Evolutionary conservation across 2,113 vertebrate species (phyloP).

Genomic region (Poeciliopsis turrubarensis): DNA sequence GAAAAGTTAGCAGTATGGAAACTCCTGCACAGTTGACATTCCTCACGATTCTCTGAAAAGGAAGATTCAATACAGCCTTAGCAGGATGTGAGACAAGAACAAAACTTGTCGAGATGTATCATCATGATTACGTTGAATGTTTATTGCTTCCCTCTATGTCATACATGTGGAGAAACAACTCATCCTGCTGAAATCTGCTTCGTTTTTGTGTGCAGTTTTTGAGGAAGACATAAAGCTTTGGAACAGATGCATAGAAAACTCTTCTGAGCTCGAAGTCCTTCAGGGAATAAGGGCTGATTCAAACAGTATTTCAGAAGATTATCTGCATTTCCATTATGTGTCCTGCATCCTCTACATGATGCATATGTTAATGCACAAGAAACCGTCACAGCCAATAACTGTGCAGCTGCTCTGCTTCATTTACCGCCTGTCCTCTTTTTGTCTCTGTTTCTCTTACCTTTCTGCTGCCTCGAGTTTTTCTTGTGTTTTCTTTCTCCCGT

Average conservation of each 20-base stretch:
- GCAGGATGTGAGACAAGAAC: neutral
- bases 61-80: neutral
- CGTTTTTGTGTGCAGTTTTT: neutral
- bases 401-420: slow-evolving; percentile 44
- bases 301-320: slow-evolving; percentile 30
- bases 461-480: no score
- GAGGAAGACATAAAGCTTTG: slow-evolving; percentile 3
- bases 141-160: neutral
- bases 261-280: slow-evolving; percentile 19
- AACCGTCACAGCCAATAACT: slow-evolving; percentile 45
- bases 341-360: slow-evolving; percentile 46
- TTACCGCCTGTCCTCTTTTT: slow-evolving; percentile 13
- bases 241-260: slow-evolving; percentile 15
- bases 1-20: no score
- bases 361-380: slow-evolving; percentile 52
- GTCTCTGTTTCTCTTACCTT: neutral
- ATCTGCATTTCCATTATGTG: slow-evolving; percentile 24
- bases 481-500: no score
- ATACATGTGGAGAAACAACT: neutral
- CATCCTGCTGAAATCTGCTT: neutral
- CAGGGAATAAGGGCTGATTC: slow-evolving; percentile 29
- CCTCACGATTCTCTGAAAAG: no score
- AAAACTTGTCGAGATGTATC: neutral
- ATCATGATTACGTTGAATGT: neutral
- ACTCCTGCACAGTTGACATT: no score